Conservation (phyloP, 2,797 vertebrate species). For the Anableps anableps region DNA sequence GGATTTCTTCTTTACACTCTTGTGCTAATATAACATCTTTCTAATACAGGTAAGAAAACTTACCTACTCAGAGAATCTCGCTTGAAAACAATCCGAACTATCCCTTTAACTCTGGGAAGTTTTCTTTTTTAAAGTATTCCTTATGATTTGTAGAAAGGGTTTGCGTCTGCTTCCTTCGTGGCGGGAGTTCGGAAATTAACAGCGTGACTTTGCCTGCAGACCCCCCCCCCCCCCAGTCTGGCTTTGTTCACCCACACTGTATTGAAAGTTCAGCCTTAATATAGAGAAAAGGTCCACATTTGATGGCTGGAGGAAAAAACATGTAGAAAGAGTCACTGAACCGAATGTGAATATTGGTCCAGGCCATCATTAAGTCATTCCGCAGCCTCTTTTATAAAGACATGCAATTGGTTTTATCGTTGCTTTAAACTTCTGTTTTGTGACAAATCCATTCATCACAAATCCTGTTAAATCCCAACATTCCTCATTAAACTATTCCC, state of each 20-base stretch:
- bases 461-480: slow-evolving; percentile 45
- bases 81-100: background rate
- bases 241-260: slow-evolving; percentile 26
- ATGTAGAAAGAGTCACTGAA: slow-evolving; percentile 40
- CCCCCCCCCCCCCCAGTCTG: background rate
- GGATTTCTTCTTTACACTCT: background rate
- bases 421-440: slow-evolving; percentile 43
- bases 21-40: background rate
- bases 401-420: slow-evolving; percentile 26
- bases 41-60: background rate
- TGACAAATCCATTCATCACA: slow-evolving; percentile 42
- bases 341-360: slow-evolving; percentile 34
- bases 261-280: slow-evolving; percentile 40
- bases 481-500: slow-evolving; percentile 47
- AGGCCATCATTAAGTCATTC: slow-evolving; percentile 46
- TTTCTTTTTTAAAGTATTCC: background rate
- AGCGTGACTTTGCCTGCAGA: slow-evolving; percentile 31
- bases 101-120: background rate
- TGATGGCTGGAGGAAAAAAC: slow-evolving; percentile 34
- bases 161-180: slow-evolving; percentile 45
- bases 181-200: slow-evolving; percentile 42
- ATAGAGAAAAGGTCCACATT: slow-evolving; percentile 64
- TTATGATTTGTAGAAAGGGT: slow-evolving; percentile 23
- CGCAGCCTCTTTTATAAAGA: slow-evolving; percentile 36
- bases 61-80: background rate